Conservation (phyloP, 2,888 invertebrate species). For the Xestia rhomboidea region DNA sequence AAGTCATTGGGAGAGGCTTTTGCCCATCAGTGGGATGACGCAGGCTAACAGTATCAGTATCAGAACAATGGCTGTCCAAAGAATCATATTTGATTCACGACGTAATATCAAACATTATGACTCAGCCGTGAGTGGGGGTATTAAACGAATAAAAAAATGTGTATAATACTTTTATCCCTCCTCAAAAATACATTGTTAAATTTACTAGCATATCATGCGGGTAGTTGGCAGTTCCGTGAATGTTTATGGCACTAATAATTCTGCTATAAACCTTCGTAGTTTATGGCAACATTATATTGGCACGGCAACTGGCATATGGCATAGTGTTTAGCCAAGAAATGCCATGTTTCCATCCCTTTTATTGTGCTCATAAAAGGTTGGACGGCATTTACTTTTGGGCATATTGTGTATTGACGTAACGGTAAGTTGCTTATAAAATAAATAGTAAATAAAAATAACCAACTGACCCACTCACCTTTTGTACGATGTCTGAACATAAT, state of each 20-base stretch:
- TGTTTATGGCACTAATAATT: slow-evolving; percentile 61
- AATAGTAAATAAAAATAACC: background rate
- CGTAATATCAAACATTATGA: background rate
- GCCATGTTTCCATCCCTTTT: slow-evolving; percentile 40
- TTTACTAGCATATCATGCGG: slow-evolving; percentile 45
- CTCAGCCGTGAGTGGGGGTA: background rate
- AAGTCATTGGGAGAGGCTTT: too few relatives aligned
- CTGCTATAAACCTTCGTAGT: slow-evolving; percentile 47
- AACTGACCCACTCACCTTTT: background rate
- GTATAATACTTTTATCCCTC: slow-evolving; percentile 10
- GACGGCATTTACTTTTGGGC: slow-evolving; percentile 21
- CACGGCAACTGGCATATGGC: slow-evolving; percentile 41
- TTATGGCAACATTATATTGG: slow-evolving; percentile 52
- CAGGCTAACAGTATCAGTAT: too few relatives aligned
- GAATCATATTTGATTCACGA: background rate
- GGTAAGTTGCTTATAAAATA: background rate
- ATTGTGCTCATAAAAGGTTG: slow-evolving; percentile 43
- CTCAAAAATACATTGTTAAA: slow-evolving; percentile 57
- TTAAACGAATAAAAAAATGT: slow-evolving; percentile 10
- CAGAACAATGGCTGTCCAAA: background rate
- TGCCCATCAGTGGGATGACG: too few relatives aligned
- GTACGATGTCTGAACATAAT: background rate
- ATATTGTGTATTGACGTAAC: slow-evolving; percentile 21
- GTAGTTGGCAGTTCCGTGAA: slow-evolving; percentile 45
- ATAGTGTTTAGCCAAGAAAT: slow-evolving; percentile 32